Evolutionary conservation across 2,888 invertebrate genomes (phyloP).

Genomic region (Drosophila multiciliata): DNA sequence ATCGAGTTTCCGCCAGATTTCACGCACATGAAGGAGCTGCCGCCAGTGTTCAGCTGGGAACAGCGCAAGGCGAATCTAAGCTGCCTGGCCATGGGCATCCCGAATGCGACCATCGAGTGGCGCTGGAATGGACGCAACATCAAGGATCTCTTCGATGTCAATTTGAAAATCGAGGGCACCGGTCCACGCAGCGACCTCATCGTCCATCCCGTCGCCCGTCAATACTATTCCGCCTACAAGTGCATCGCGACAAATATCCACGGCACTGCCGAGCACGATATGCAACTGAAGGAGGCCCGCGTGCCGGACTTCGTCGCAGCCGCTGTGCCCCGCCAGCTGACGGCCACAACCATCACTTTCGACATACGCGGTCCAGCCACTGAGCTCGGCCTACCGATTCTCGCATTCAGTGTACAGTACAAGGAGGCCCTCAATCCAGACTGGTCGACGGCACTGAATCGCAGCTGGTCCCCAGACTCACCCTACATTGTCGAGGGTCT

Average conservation of each 20-base stretch:
- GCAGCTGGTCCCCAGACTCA: constrained; percentile 92
- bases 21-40: constrained; percentile 88
- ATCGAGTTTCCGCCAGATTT: constrained; percentile 94
- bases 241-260: constrained; percentile 92
- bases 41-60: constrained; percentile 94
- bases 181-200: constrained; percentile 91
- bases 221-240: constrained; percentile 91
- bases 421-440: constrained; percentile 88
- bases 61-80: constrained; percentile 92
- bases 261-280: constrained; percentile 89
- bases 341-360: constrained; percentile 94
- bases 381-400: constrained; percentile 91
- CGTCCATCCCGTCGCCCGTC: constrained; percentile 88
- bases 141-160: constrained; percentile 85
- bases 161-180: constrained; percentile 87
- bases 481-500: constrained; percentile 93
- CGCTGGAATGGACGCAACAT: constrained; percentile 87
- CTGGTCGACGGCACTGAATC: constrained; percentile 89
- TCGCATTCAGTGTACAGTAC: constrained; percentile 91
- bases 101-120: constrained; percentile 97
- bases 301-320: constrained; percentile 89
- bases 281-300: constrained; percentile 90
- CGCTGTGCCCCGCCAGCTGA: constrained; percentile 89
- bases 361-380: constrained; percentile 90
- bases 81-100: constrained; percentile 94